Base-by-base conservation (phyloP, 2,797 vertebrate species). In the Tangara arthus region DNA sequence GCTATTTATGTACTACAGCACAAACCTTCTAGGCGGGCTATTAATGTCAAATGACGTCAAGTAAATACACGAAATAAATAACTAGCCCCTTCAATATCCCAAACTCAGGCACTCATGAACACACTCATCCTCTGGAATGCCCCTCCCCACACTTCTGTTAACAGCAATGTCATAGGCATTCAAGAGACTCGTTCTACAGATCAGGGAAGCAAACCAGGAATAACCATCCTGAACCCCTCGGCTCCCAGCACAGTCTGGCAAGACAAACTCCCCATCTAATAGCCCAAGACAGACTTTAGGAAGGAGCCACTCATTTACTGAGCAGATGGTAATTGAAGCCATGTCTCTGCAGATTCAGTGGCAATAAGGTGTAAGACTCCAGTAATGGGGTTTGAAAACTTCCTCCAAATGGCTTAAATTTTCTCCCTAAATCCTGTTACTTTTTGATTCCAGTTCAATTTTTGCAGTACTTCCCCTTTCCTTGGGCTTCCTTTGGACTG, bases 381-480 rank as follows among this genome's bases (percentile, higher is more conserved):
- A 84, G 70, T 37, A 35, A 27, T 6, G 0, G 71, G 34, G 37
- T 69, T 82, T 87, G 41, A 79, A 82, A 89, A 53, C 47, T 57
- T 46, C 20, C 35, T 80, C 69, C 57, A 73, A 80, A 89, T 30
- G 20, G 64, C 49, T 87, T 77, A 63, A 44, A 21, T 53, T 61
- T 83, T 73, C 49, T 50, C 30, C 39, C 39, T 57, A 57, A 81
- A 91, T 75, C 41, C 57, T 0, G 1, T 61, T 73, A 68, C 39
- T 75, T 90, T 94, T 76, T 73, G 85, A 85, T 86, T 87, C 46
- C 50, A 50, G 57, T 63, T 78, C 72, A 57, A 44, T 55, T 94
- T 83, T 37, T 86, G 32, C 76, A 78, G 32, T 34, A 32, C 59
- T 46, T 32, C 9, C 19, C n/a, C 12, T 42, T 52, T 91, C 20